These are phyloP conservation scores for Leptinotarsa haldemani DNA, from an alignment of 2,888 invertebrate species.

Conservation along the genomic window DNA sequence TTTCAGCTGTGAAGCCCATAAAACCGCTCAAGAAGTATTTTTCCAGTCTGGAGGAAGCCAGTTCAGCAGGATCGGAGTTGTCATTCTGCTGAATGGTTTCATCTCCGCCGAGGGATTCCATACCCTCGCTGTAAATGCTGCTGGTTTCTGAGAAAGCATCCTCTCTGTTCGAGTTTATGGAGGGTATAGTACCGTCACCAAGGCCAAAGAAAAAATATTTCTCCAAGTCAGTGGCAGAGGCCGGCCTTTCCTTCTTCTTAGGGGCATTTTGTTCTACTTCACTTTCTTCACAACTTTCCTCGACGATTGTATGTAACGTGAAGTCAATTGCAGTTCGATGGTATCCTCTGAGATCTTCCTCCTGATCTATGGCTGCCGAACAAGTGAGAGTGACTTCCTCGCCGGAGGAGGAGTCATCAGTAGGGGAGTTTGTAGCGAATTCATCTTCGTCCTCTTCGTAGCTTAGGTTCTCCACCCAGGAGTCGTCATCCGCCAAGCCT, in stretches of 20 bases:
- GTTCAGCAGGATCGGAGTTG: slow-evolving; percentile 74
- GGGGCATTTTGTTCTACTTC: slow-evolving; percentile 76
- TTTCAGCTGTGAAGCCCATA: slow-evolving; percentile 82
- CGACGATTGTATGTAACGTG: slow-evolving; percentile 91
- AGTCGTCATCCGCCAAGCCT: slow-evolving; percentile 89
- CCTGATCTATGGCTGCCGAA: slow-evolving; percentile 74
- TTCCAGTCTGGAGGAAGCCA: slow-evolving; percentile 87
- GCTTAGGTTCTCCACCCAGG: slow-evolving; percentile 90
- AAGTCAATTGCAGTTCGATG: slow-evolving; percentile 87
- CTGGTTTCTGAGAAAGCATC: slow-evolving; percentile 84
- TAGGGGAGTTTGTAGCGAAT: slow-evolving; percentile 71
- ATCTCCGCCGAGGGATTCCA: slow-evolving; percentile 77
- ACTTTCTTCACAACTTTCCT: slow-evolving; percentile 95
- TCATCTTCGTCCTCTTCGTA: slow-evolving; percentile 77
- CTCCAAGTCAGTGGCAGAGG: slow-evolving; percentile 86
- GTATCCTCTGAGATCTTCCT: slow-evolving; percentile 86
- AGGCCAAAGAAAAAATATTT: slow-evolving; percentile 91
- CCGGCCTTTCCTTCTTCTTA: slow-evolving; percentile 73
- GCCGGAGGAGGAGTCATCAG: slow-evolving; percentile 75
- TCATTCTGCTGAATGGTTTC: slow-evolving; percentile 60
- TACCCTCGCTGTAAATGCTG: slow-evolving; percentile 85
- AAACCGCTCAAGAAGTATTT: slow-evolving; percentile 91
- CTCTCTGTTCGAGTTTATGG: slow-evolving; percentile 68
- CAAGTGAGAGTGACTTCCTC: slow-evolving; percentile 73
- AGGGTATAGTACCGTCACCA: slow-evolving; percentile 73